Evolutionary conservation across 1,140 invertebrate species (phyloP).

Genomic region (Bemisia tabaci): DNA sequence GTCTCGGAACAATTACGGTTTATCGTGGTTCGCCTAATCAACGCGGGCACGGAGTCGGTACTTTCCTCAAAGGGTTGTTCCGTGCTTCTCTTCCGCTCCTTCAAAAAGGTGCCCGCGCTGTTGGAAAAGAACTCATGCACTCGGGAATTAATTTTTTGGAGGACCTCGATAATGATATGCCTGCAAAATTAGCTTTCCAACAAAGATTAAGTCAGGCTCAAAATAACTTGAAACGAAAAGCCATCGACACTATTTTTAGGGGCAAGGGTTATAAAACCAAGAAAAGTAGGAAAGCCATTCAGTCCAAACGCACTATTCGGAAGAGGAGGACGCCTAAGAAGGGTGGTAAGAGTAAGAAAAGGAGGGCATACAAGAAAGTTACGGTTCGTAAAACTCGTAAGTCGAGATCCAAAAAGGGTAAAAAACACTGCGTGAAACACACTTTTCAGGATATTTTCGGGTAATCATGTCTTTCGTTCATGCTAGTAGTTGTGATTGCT

Average conservation of each 20-base stretch:
- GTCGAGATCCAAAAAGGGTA: not conserved
- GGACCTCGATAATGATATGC: conserved; percentile 17
- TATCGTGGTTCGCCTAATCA: no score
- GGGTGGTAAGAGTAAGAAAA: not conserved
- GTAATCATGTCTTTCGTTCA: conserved; percentile 20
- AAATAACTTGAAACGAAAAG: no score
- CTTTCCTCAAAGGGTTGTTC: conserved; percentile 25
- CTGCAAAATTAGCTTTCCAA: conserved; percentile 20
- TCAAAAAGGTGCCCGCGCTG: conserved; percentile 19
- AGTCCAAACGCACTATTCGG: not conserved
- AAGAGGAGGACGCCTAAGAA: not conserved
- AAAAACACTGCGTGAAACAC: no score
- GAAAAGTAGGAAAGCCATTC: not conserved
- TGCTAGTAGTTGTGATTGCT: conserved; percentile 25
- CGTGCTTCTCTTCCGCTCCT: conserved; percentile 24
- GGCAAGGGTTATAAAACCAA: conserved; percentile 5
- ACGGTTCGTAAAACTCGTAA: not conserved
- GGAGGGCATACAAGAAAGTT: conserved; percentile 1
- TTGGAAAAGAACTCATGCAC: conserved; percentile 24
- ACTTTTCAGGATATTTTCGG: conserved; percentile 16
- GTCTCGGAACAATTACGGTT: no score
- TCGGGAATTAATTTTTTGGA: conserved; percentile 20
- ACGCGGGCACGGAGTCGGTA: conserved; percentile 21
- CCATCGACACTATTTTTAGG: conserved; percentile 8
- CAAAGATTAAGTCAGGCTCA: conserved; percentile 16